A percentile compares a stretch with the other conserved stretches of the same genome.
Evolutionary conservation across 2,888 invertebrate genomes (phyloP).

Genomic region (Hemistola chrysoprasaria): DNA sequence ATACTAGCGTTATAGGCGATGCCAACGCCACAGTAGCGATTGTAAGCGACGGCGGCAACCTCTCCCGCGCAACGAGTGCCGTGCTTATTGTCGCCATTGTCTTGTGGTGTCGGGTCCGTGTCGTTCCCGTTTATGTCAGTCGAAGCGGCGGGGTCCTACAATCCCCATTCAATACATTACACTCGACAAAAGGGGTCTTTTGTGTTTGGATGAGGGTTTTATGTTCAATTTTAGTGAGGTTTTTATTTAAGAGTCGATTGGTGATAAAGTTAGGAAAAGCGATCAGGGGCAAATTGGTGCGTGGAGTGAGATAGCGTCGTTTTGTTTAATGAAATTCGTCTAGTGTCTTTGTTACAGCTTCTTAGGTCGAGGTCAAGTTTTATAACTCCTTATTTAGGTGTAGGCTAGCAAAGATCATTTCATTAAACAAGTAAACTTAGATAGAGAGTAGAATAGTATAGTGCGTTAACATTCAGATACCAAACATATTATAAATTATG

Average conservation of each 20-base stretch:
- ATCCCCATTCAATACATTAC: slow-evolving; percentile 21
- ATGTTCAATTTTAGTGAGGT: slow-evolving; percentile 21
- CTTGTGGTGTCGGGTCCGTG: slow-evolving; percentile 98
- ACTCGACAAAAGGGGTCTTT: slow-evolving; percentile 18
- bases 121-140: slow-evolving; percentile 99
- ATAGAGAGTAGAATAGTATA: too few relatives aligned
- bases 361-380: slow-evolving; percentile 1
- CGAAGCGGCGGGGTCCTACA: slow-evolving; percentile 95
- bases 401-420: slow-evolving; percentile 17
- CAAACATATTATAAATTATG: too few relatives aligned
- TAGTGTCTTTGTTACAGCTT: slow-evolving; percentile 2
- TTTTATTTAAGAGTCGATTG: slow-evolving; percentile 18
- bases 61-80: slow-evolving; percentile 99
- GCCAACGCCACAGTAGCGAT: slow-evolving; percentile 96
- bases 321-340: slow-evolving; percentile 10
- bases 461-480: too few relatives aligned
- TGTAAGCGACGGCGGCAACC: slow-evolving; percentile 98
- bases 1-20: slow-evolving; percentile 98
- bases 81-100: slow-evolving; percentile 99
- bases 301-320: slow-evolving; percentile 7
- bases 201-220: slow-evolving; percentile 20
- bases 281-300: slow-evolving; percentile 17
- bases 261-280: slow-evolving; percentile 17
- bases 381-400: background rate
- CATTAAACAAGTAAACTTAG: background rate